phyloP scores from a whole-genome alignment of 2,113 vertebrate species.

The Xenopus borealis region DNA sequence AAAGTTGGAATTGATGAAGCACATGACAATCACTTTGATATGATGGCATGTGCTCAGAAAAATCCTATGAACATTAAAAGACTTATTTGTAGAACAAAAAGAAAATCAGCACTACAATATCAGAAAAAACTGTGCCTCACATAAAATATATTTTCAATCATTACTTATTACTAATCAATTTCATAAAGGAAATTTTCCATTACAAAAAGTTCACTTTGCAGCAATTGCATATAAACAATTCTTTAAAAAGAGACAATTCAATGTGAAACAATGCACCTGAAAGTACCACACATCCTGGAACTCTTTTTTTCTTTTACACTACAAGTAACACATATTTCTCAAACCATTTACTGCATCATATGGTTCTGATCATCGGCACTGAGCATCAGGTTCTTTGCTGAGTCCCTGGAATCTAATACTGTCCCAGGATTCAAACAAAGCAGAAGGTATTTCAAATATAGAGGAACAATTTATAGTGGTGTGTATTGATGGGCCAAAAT shows the following conservation, averaged over 20 bases:
- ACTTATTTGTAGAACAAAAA: not conserved
- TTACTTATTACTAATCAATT: no score
- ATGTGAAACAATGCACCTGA: not conserved
- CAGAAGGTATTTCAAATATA: no score
- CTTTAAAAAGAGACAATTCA: no score
- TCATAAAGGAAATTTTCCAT: no score
- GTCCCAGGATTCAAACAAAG: no score
- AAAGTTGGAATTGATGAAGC: conserved; percentile 28
- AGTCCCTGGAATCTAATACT: no score
- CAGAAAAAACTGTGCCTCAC: no score
- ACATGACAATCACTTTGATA: conserved; percentile 19
- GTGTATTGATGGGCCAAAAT: no score
- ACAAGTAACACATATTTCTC: not conserved
- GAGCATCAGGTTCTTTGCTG: not conserved
- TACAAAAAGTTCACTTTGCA: no score
- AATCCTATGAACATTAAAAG: not conserved
- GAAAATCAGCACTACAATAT: not conserved
- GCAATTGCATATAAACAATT: no score
- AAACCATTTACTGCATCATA: not conserved
- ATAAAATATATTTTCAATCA: no score
- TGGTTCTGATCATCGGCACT: not conserved
- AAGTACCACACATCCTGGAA: not conserved
- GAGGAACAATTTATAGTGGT: no score
- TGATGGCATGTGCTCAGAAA: not conserved
- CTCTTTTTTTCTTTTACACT: not conserved